These are phyloP conservation scores for Pelosia muscerda DNA, from an alignment of 2,888 invertebrate genomes.

Conservation along the genomic window DNA sequence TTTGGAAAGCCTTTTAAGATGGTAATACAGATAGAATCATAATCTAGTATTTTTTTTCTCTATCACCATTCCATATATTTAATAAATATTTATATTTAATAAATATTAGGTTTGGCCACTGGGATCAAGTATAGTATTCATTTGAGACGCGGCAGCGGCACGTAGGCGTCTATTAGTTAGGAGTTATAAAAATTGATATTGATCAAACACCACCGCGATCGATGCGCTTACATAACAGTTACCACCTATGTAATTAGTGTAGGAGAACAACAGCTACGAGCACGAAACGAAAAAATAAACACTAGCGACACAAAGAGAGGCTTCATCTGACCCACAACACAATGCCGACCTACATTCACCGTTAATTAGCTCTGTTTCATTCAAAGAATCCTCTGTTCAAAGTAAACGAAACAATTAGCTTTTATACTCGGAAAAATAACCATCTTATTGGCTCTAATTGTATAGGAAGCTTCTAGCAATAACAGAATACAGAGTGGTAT, in stretches of 20 bases:
- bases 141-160: slow-evolving; percentile 18
- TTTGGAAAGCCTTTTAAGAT: slow-evolving; percentile 9
- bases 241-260: slow-evolving; percentile 72
- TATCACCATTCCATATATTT: slow-evolving; percentile 14
- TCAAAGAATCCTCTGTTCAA: slow-evolving; percentile 71
- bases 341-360: slow-evolving; percentile 76
- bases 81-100: slow-evolving; percentile 21
- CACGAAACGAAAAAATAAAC: slow-evolving; percentile 80
- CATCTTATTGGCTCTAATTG: slow-evolving; percentile 49
- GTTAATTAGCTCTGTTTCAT: slow-evolving; percentile 77
- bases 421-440: slow-evolving; percentile 53
- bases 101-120: slow-evolving; percentile 11
- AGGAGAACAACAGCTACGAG: slow-evolving; percentile 58
- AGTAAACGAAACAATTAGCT: slow-evolving; percentile 67
- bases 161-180: slow-evolving; percentile 29
- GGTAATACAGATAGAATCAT: background rate
- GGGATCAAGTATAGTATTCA: slow-evolving; percentile 23
- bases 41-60: slow-evolving; percentile 6
- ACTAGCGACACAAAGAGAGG: slow-evolving; percentile 75
- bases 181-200: slow-evolving; percentile 56
- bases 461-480: slow-evolving; percentile 19
- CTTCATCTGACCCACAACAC: slow-evolving; percentile 76
- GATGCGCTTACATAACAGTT: slow-evolving; percentile 65
- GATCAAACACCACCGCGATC: slow-evolving; percentile 49
- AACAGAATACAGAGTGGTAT: slow-evolving; percentile 43